phyloP scores from a whole-genome alignment of 2,113 vertebrate species.

The Perca fluviatilis region DNA sequence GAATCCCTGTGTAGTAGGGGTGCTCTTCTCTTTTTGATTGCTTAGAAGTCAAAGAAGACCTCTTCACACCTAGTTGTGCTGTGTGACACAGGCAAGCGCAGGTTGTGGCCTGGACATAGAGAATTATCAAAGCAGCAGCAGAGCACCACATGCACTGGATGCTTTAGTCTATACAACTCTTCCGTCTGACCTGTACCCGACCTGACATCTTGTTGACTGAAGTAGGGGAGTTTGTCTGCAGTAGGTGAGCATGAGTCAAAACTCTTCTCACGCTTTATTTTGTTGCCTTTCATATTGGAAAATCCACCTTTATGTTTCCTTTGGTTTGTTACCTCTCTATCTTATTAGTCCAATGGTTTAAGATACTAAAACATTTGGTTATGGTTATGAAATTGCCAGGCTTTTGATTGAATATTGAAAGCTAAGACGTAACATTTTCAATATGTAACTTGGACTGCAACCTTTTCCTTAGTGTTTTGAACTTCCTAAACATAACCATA shows the following conservation, averaged over 20 bases:
- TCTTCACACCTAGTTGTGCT: conserved; percentile 38
- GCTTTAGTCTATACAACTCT: conserved; percentile 23
- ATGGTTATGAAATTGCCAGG: neutral
- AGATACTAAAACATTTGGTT: too few relatives aligned
- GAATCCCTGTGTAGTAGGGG: conserved; percentile 3
- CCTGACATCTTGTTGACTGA: conserved; percentile 10
- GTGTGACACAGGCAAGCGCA: conserved; percentile 36
- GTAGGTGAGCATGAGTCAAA: neutral
- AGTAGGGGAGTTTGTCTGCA: neutral
- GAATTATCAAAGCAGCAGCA: conserved; percentile 26
- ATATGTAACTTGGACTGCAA: neutral
- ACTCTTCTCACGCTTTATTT: neutral
- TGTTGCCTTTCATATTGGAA: neutral
- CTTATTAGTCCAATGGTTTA: neutral
- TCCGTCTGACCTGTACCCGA: conserved; percentile 29
- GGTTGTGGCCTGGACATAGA: neutral
- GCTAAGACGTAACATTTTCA: neutral
- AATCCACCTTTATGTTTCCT: neutral
- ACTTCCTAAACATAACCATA: neutral
- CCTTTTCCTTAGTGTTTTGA: neutral
- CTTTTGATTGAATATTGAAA: neutral
- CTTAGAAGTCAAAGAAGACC: conserved; percentile 36
- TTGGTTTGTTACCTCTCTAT: neutral
- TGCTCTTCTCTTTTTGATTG: conserved; percentile 3
- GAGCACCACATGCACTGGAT: neutral